Base-by-base conservation (phyloP, 2,797 vertebrate species). In the Alfaro cultratus region DNA sequence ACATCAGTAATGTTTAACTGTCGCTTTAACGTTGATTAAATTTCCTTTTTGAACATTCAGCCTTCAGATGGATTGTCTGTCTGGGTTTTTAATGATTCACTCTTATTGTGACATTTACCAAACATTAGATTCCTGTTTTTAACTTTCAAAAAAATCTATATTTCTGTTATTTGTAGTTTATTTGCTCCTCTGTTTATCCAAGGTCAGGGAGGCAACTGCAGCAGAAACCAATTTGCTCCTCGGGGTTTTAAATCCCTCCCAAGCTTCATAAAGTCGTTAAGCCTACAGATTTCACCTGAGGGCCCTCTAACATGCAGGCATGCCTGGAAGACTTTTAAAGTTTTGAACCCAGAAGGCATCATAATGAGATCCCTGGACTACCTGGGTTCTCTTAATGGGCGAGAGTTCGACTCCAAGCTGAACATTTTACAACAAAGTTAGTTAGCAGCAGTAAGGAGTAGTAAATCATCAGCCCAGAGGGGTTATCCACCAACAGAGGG, bases 301-400 rank as follows among this genome's bases (percentile, higher is more conserved):
- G 29, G 45, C 10, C 29, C 18, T 31, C 10, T 49, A 43, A 70
- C 67, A 70, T 70, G 26, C 67, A 70, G 36, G 23, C 67, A 43
- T 15, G 67, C 67, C 67, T 70, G 67, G 67, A 43, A 70, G 67
- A 70, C 67, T 73, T 46, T 46, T 49, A 49, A 45, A 47, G 43
- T 47, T 16, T 31, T 21, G 3, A 31, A 51, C 72, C 47, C 46
- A 36, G 29, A 74, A 51, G 31, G 31, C 49, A 39, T 53, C 46
- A 21, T 53, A 74, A 74, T 7, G 49, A 36, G 72, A 51, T 74
- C 47, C 46, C 72, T 13, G 46, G 46, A 73, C 71, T 47, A 49
- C 71, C 46, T 34, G 23, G 67, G 4, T 15, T 43, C 67, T 70
- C 67, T n/a, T 70, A 41, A 70, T 70, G 39, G 43, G 39, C 39